phyloP scores from a whole-genome alignment of 2,797 vertebrate species.

The Lateolabrax maculatus region DNA sequence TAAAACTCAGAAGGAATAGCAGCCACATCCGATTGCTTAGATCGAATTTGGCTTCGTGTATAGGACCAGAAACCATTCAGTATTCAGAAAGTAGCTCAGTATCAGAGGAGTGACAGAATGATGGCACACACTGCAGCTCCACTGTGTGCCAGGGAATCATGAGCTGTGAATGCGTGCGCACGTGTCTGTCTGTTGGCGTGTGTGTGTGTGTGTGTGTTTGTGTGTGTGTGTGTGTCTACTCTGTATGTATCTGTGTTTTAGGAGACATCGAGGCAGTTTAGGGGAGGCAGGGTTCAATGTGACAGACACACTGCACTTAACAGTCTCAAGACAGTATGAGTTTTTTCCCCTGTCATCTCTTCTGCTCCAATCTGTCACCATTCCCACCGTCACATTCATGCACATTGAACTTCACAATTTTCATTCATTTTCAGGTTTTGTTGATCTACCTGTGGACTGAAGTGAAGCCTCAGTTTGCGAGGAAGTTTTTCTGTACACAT shows the following conservation, averaged over 20 bases:
- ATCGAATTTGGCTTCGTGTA: conserved; percentile 30
- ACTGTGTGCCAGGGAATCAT: conserved; percentile 51
- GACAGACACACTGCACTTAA: conserved; percentile 42
- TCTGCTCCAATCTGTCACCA: conserved; percentile 29
- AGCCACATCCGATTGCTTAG: conserved; percentile 32
- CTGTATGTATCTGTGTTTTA: conserved; percentile 4
- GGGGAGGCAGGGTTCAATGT: conserved; percentile 44
- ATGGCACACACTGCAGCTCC: conserved; percentile 67
- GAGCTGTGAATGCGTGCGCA: conserved; percentile 29
- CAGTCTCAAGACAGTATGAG: conserved; percentile 22
- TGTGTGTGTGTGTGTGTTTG: conserved; percentile 7
- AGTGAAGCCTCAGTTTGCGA: conserved; percentile 28
- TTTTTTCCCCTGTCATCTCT: conserved; percentile 37
- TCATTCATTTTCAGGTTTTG: conserved; percentile 5
- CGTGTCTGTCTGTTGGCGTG: conserved; percentile 1
- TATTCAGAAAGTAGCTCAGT: conserved; percentile 65
- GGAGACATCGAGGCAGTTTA: conserved; percentile 33
- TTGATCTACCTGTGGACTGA: conserved; percentile 29
- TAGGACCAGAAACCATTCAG: conserved; percentile 56
- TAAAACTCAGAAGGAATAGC: conserved; percentile 30
- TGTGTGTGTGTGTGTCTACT: neutral
- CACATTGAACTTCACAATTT: conserved; percentile 22
- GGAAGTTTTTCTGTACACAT: conserved; percentile 18
- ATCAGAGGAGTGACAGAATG: conserved; percentile 71
- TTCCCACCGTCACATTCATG: neutral